Base-by-base conservation (phyloP, 2,797 vertebrate species). In the Oophaga sylvatica region DNA sequence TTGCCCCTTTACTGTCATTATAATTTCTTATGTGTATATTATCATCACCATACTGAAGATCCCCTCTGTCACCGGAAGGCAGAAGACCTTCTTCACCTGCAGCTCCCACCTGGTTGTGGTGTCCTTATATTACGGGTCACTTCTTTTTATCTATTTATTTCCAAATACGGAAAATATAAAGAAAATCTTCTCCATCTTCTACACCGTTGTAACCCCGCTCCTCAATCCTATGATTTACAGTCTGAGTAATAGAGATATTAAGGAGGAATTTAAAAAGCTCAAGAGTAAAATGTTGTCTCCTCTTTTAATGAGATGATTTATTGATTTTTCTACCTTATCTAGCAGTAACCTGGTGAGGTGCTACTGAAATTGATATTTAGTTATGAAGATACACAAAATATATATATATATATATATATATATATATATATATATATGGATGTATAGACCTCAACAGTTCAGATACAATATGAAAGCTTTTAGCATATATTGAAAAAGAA, bases 51-150 rank as follows among this genome's bases (percentile, higher is more conserved):
- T 93, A 57, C 71, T 91, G n/a, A 87, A 41, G 60, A 91, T 92
- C 0, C 87, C 89, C 45, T 92, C 92, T 3, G 45, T 85, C 7
- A 87, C 90, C 0, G 91, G 92, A 0, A 86, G 82, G 31, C 90
- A 90, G 88, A 94, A 92, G 81, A 92, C 92, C 0, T 93, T 94
- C 88, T 92, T 93, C 20, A 94, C 93, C 1, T 93, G 93, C 17
- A 91, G 90, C 29, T 94, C 93, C 9, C 93, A 94, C 77, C 90
- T 94, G 0, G 83, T 90, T 5, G 93, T 94, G 62, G 92, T 93
- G 62, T 92, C 90, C 67, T 90, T 92, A 59, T 94, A 94, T 88
- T 94, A 91, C n/a, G 93, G 92, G 0, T 90, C 92, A 70, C 91
- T 93, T 0, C 90, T 94, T 19, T 93, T 92, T 86, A 93, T 93